phyloP scores from a whole-genome alignment of 2,113 vertebrate species.

The Lepisosteus osseus region DNA sequence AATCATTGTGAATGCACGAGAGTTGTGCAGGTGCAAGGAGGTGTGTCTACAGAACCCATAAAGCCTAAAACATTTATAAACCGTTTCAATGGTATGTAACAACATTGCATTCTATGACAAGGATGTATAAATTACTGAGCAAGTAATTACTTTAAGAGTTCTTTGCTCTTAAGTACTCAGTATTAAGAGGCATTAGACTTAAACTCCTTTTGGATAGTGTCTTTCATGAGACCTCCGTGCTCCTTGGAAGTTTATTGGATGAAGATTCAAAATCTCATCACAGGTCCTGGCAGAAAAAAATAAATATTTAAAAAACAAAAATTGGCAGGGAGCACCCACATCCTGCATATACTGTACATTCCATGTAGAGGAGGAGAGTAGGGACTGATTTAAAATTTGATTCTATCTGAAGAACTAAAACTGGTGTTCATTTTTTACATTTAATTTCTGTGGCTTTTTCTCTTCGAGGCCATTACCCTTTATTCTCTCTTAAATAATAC shows the following conservation, averaged over 20 bases:
- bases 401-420: not conserved
- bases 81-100: not conserved
- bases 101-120: not conserved
- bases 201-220: conserved; percentile 43
- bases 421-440: too few relatives aligned
- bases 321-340: not conserved
- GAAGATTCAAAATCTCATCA: conserved; percentile 7
- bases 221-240: conserved; percentile 45
- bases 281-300: not conserved
- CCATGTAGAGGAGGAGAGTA: too few relatives aligned
- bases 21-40: conserved; percentile 19
- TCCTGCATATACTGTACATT: not conserved
- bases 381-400: not conserved
- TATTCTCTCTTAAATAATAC: too few relatives aligned
- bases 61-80: conserved; percentile 9
- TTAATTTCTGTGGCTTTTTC: too few relatives aligned
- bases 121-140: too few relatives aligned
- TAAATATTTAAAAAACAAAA: not conserved
- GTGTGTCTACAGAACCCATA: conserved; percentile 29
- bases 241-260: conserved; percentile 43
- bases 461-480: too few relatives aligned
- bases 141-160: conserved; percentile 30
- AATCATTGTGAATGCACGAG: too few relatives aligned
- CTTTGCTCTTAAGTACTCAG: conserved; percentile 36
- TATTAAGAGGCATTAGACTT: conserved; percentile 51